Evolutionary conservation across 2,113 vertebrate species (phyloP), one percentile per base, ranked within the genome.

Genomic region (Steatornis caripensis): DNA sequence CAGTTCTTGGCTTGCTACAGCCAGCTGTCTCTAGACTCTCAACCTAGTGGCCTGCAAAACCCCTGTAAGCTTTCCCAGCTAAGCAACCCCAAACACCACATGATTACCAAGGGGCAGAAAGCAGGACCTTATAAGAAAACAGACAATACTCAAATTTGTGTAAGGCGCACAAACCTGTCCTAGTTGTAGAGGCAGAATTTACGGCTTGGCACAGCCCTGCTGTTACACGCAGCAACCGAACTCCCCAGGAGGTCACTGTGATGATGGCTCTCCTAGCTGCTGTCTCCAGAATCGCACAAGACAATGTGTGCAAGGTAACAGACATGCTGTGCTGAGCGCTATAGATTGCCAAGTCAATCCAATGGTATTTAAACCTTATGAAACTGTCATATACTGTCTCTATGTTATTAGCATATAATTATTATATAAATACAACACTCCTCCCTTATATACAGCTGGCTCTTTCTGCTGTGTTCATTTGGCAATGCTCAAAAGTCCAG

Each of bases 151-250:
- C 57, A 48, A 43, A 79, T 92, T 64, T 5, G 2, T 36, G 72
- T 17, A 34, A 41, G 51, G 20, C 6, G 19, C 15, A 48, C 74
- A 69, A 66, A 61, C 19, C 34, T 46, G 27, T 32, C 68, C 46
- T 43, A 65, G 27, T 6, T 39, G 19, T 0, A n/a, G 34, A 90
- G 58, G 53, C 46, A 95, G 87, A 89, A 58, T 65, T 49, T 45
- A 69, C 57, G 2, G 6, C 24, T 49, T 36, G 15, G 64, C 68
- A 65, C 45, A 88, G 22, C 57, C 32, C 39, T 2, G 1, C 10
- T 32, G 62, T 54, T 27, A 65, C 9, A 1, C 0, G 0, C 10
- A 7, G 12, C 9, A 34, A 34, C 11, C 0, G 0, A 12, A 0
- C 0, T 34, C 11, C 60, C 30, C 53, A 51, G 55, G 62, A 78